Base-by-base conservation (phyloP, 2,113 vertebrate species). In the Rhombomys opimus region DNA sequence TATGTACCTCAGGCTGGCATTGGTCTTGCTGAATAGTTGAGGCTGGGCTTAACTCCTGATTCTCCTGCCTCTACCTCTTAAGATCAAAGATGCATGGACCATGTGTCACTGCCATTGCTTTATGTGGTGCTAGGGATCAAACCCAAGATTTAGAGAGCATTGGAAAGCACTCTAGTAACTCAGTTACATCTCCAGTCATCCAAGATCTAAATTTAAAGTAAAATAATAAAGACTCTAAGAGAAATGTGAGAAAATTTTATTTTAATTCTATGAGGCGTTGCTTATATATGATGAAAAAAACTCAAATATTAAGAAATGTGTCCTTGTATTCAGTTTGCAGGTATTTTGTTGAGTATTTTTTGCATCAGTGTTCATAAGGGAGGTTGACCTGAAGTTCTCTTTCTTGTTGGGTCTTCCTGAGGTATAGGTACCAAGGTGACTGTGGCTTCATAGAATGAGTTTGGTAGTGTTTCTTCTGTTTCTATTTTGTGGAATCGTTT, bases 181-280 rank as follows among this genome's bases (percentile, higher is more conserved):
- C n/a, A 46, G 38, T 65, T 65, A 46, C 59, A 18, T 17, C 59
- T 30, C 59, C 59, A 85, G 25, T 7, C n/a, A 46, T 30, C 80
- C 67, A 92, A 87, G n/a, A 18, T 5, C 7, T 89, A 76, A 18
- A 72, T 89, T 91, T 18, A 35, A 93, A 89, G 2, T 80, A 95
- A 70, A 91, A 78, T 87, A 52, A 63, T 89, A 87, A 85, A 86
- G 50, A 81, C 81, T 72, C 52, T 73, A 57, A 25, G 67, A 81
- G 87, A 89, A 1, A 3, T 25, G 54, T 50, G 22, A 4, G 17
- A 93, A 85, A 89, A 72, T 76, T 30, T 35, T 75, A 70, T 93
- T 91, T 94, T 91, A 94, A 54, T 93, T 89, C 13, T 73, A 50
- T 22, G 20, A 84, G 63, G 12, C 14, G 0, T 80, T 88, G 78